A percentile compares a stretch with the other conserved stretches of the same genome.
Evolutionary conservation across 2,888 invertebrate species (phyloP).

Genomic region (Diogma glabrata): DNA sequence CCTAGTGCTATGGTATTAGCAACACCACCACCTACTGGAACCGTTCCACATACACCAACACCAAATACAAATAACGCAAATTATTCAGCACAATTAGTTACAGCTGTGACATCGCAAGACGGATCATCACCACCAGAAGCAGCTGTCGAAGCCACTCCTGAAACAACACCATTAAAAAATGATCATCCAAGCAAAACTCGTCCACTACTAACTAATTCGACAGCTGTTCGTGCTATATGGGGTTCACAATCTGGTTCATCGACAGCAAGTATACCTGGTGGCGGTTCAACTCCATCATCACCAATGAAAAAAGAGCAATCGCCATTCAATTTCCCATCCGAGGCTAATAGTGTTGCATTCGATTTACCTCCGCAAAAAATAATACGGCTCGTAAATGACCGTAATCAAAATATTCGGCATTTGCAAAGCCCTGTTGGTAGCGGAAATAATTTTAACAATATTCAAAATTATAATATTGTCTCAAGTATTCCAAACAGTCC

Average conservation of each 20-base stretch:
- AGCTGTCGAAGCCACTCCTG: constrained; percentile 80
- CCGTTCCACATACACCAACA: constrained; percentile 41
- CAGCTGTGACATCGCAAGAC: constrained; percentile 32
- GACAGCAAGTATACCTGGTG: constrained; percentile 35
- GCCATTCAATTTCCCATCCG: constrained; percentile 40
- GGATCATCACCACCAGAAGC: constrained; percentile 72
- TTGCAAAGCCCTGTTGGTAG: constrained; percentile 6
- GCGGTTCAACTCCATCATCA: constrained; percentile 59
- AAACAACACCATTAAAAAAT: constrained; percentile 73
- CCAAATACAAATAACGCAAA: constrained; percentile 37
- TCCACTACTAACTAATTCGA: constrained; percentile 46
- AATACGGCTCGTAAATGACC: constrained; percentile 16
- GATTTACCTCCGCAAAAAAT: constrained; percentile 13
- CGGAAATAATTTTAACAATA: constrained; percentile 9
- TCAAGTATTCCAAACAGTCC: constrained; percentile 11
- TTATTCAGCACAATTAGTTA: constrained; percentile 39
- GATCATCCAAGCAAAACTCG: constrained; percentile 25
- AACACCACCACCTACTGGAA: constrained; percentile 35
- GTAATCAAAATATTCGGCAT: constrained; percentile 15
- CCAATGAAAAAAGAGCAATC: constrained; percentile 53
- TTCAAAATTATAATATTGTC: constrained; percentile 5
- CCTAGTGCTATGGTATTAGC: constrained; percentile 32
- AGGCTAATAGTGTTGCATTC: constrained; percentile 7
- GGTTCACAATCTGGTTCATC: constrained; percentile 38
- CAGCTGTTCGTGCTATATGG: constrained; percentile 52